Conservation (phyloP, 2,888 invertebrate genomes). For the Pelosia muscerda region DNA sequence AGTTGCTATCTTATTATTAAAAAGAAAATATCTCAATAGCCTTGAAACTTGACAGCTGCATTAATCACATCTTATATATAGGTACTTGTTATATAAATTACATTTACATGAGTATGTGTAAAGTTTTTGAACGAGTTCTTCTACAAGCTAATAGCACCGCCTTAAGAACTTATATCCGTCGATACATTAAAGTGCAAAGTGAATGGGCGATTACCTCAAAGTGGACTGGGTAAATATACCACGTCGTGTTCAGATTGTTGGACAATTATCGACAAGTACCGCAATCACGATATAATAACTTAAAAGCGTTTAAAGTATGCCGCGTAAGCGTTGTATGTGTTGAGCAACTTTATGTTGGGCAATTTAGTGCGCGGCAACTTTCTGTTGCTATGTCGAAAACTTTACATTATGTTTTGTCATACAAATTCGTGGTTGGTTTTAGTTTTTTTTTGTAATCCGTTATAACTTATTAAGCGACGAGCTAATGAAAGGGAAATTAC, state of each 20-base stretch:
- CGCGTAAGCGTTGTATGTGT: slow-evolving; percentile 17
- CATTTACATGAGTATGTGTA: neutral
- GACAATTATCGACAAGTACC: slow-evolving; percentile 50
- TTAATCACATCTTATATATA: too few species aligned
- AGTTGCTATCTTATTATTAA: too few species aligned
- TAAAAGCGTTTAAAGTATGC: slow-evolving; percentile 41
- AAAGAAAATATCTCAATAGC: too few species aligned
- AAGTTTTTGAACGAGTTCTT: neutral
- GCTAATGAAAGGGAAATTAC: neutral
- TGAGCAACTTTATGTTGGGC: slow-evolving; percentile 14
- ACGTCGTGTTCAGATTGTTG: slow-evolving; percentile 39
- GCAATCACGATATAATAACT: slow-evolving; percentile 52
- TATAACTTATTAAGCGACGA: neutral
- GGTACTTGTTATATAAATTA: neutral
- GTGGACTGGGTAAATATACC: slow-evolving; percentile 58
- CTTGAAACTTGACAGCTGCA: too few species aligned
- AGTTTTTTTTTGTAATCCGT: neutral
- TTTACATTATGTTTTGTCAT: neutral
- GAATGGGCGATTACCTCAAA: slow-evolving; percentile 61
- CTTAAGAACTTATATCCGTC: slow-evolving; percentile 29
- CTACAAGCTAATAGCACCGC: slow-evolving; percentile 24
- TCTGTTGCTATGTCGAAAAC: slow-evolving; percentile 6
- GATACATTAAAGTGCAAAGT: slow-evolving; percentile 55
- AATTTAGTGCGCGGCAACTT: slow-evolving; percentile 6
- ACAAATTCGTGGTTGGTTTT: too few species aligned